Evolutionary conservation across 2,797 vertebrate species (phyloP).

Genomic region (Scyliorhinus canicula): DNA sequence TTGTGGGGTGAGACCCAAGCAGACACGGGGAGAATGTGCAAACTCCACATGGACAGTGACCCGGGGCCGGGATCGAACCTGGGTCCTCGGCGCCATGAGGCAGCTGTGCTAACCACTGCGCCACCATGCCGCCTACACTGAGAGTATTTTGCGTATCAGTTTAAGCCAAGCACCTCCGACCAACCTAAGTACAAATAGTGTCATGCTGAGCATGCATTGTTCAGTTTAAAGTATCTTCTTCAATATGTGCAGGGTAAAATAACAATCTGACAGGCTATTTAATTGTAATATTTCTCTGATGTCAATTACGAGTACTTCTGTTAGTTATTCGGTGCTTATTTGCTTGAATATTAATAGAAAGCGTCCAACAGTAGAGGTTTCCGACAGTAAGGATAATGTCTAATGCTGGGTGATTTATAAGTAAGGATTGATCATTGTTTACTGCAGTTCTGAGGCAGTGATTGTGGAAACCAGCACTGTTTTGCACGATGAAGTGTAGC

Average conservation of each 20-base stretch:
- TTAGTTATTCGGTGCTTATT: not conserved
- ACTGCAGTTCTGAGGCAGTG: not conserved
- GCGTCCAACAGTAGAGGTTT: not conserved
- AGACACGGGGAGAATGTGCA: no score
- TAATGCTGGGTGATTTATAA: conserved; percentile 21
- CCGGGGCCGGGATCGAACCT: no score
- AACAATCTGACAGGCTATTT: not conserved
- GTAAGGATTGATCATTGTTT: conserved; percentile 17
- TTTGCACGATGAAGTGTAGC: not conserved
- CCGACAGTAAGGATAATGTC: not conserved
- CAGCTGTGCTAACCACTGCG: no score
- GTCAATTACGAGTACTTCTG: not conserved
- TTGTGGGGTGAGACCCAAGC: no score
- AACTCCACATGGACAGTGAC: no score
- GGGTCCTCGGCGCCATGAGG: no score
- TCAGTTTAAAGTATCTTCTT: not conserved
- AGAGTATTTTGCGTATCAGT: not conserved
- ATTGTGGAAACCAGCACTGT: not conserved
- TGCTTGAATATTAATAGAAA: not conserved
- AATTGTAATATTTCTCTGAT: not conserved
- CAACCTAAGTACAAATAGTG: not conserved
- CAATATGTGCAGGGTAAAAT: not conserved
- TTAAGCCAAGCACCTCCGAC: not conserved
- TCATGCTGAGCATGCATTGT: not conserved
- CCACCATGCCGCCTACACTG: no score